Evolutionary conservation across 2,888 invertebrate species (phyloP).

Genomic region (Watsonalla binaria): DNA sequence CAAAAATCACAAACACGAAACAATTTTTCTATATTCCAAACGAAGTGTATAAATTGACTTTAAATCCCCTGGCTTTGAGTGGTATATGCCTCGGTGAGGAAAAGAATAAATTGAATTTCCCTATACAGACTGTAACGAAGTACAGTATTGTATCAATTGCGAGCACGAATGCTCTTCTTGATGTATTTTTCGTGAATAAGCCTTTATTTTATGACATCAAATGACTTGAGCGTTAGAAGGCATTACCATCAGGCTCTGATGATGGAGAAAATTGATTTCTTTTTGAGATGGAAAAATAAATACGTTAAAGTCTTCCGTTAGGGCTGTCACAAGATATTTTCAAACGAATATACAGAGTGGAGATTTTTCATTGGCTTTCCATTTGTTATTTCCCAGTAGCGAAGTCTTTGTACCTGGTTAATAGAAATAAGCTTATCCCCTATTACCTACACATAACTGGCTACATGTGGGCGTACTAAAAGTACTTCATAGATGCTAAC

Average conservation of each 20-base stretch:
- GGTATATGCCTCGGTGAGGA: constrained; percentile 30
- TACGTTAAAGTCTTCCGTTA: background rate
- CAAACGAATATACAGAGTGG: too few relatives aligned
- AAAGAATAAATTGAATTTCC: constrained; percentile 50
- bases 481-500: too few relatives aligned
- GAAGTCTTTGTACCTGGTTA: too few relatives aligned
- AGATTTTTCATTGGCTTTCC: too few relatives aligned
- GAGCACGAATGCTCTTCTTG: constrained; percentile 2
- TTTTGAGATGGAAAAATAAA: background rate
- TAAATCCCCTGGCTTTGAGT: constrained; percentile 45
- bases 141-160: constrained; percentile 1
- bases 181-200: constrained; percentile 2
- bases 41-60: constrained; percentile 48
- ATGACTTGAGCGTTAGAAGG: background rate
- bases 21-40: constrained; percentile 14
- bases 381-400: too few relatives aligned
- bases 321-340: background rate
- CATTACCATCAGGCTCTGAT: background rate
- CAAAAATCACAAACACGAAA: constrained; percentile 1
- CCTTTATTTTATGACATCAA: constrained; percentile 2
- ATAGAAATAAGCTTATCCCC: too few relatives aligned
- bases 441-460: too few relatives aligned
- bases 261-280: background rate
- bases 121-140: constrained; percentile 20
- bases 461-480: too few relatives aligned